These are phyloP conservation scores for Gasterosteus nipponicus DNA, from an alignment of 2,113 vertebrate species.

Conservation along the genomic window DNA sequence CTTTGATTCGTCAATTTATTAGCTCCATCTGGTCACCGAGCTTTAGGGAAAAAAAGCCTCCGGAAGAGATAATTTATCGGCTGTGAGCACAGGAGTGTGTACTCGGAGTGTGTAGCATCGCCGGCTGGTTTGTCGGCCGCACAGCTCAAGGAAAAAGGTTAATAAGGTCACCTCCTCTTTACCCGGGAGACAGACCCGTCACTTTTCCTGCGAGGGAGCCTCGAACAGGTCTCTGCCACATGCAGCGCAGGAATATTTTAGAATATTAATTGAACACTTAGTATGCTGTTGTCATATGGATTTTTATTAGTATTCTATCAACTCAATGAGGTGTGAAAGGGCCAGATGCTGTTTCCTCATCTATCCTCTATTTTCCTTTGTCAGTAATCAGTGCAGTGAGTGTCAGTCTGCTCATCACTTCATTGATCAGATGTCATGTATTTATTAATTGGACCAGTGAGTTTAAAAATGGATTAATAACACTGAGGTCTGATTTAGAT, in stretches of 20 bases:
- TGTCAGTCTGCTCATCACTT: slow-evolving; percentile 59
- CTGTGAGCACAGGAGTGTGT: slow-evolving; percentile 37
- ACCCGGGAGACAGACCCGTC: slow-evolving; percentile 57
- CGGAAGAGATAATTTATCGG: slow-evolving; percentile 42
- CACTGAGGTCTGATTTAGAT: slow-evolving; percentile 18
- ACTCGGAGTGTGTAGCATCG: slow-evolving; percentile 22
- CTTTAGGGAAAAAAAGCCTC: slow-evolving; percentile 6
- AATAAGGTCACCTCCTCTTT: slow-evolving; percentile 70
- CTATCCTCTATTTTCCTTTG: slow-evolving; percentile 51
- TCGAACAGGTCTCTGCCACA: slow-evolving; percentile 65
- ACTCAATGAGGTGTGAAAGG: slow-evolving; percentile 75
- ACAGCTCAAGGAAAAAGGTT: slow-evolving; percentile 70
- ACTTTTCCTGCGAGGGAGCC: slow-evolving; percentile 47
- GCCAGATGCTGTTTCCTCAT: slow-evolving; percentile 73
- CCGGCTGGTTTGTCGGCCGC: slow-evolving; percentile 5
- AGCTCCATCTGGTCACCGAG: neutral
- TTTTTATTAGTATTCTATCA: slow-evolving; percentile 83
- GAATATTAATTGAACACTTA: slow-evolving; percentile 80
- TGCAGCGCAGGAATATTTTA: slow-evolving; percentile 73
- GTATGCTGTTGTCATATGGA: slow-evolving; percentile 79
- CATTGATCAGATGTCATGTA: slow-evolving; percentile 50
- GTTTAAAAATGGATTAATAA: slow-evolving; percentile 63
- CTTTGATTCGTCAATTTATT: slow-evolving; percentile 26
- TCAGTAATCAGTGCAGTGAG: slow-evolving; percentile 46
- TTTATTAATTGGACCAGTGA: slow-evolving; percentile 66